Conservation (phyloP, 1,140 invertebrate species). For the Zaprionus vittiger region DNA sequence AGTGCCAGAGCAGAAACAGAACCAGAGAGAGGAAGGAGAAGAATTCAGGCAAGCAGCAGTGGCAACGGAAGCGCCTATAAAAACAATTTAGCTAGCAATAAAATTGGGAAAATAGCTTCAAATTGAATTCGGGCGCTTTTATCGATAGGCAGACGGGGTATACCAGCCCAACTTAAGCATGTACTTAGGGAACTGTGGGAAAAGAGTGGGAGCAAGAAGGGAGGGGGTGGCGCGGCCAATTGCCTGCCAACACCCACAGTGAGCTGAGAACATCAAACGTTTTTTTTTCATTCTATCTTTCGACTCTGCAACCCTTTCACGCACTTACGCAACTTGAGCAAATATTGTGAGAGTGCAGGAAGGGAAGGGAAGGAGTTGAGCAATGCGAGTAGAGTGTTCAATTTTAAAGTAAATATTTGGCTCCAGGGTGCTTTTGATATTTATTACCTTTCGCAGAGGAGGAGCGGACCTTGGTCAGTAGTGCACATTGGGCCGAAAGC, state of each 20-base stretch:
- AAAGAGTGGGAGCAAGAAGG: conserved; percentile 3
- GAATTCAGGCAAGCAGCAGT: background rate
- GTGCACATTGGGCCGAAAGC: conserved; percentile 72
- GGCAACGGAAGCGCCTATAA: conserved; percentile 60
- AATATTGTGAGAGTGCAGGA: conserved; percentile 46
- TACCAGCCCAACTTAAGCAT: background rate
- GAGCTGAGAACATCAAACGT: conserved; percentile 68
- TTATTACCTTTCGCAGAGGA: conserved; percentile 65
- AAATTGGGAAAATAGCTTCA: conserved; percentile 72
- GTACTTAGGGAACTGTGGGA: conserved; percentile 27
- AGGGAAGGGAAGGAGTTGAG: background rate
- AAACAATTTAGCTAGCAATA: conserved; percentile 82
- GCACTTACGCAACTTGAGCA: conserved; percentile 72
- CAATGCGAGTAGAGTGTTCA: conserved; percentile 50
- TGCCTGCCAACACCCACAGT: conserved; percentile 60
- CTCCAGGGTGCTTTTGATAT: conserved; percentile 84
- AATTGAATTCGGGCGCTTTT: conserved; percentile 71
- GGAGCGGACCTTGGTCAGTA: conserved; percentile 44
- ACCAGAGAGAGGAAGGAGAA: conserved; percentile 14
- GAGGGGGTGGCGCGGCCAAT: conserved; percentile 16
- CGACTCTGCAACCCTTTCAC: conserved; percentile 69
- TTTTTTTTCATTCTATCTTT: conserved; percentile 23
- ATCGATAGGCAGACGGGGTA: conserved; percentile 46
- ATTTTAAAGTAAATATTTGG: conserved; percentile 84
- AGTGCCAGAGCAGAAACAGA: conserved; percentile 38